Conservation (phyloP, 2,888 invertebrate species). For the Dasypolia templi region DNA sequence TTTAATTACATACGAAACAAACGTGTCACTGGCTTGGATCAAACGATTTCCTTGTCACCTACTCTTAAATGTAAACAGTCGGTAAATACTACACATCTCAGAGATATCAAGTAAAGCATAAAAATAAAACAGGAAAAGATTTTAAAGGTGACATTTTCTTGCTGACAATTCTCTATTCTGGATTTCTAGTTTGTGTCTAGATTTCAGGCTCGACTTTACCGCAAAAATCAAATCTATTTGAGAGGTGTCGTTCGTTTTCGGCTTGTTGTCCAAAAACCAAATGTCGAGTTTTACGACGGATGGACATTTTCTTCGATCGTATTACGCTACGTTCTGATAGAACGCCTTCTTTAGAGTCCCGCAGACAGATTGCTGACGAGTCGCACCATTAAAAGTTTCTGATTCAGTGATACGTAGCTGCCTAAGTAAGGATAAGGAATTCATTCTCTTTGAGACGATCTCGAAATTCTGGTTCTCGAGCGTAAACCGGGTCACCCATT, state of each 20-base stretch:
- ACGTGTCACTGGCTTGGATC: background rate
- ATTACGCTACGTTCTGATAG: conserved; percentile 69
- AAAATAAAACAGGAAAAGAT: conserved; percentile 16
- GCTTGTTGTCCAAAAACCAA: conserved; percentile 57
- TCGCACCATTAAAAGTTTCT: conserved; percentile 83
- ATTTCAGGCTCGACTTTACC: conserved; percentile 28
- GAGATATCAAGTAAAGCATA: conserved; percentile 17
- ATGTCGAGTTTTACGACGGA: conserved; percentile 50
- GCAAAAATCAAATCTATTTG: conserved; percentile 56
- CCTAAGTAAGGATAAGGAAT: conserved; percentile 55
- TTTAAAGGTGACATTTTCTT: conserved; percentile 18
- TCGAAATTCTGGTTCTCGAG: conserved; percentile 39
- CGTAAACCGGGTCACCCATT: conserved; percentile 43
- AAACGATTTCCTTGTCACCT: background rate
- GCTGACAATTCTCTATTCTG: conserved; percentile 38
- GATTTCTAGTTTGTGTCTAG: conserved; percentile 20
- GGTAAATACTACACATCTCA: background rate
- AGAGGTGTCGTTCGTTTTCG: conserved; percentile 40
- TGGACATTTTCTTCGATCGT: conserved; percentile 36
- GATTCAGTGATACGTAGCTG: conserved; percentile 76
- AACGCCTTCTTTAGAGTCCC: conserved; percentile 61
- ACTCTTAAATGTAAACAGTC: background rate
- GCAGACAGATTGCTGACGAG: conserved; percentile 75
- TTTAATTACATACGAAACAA: background rate
- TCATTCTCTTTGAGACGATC: conserved; percentile 55